Evolutionary conservation across 2,888 invertebrate species (phyloP), one percentile per base, ranked within the genome.

Genomic region (Noctua janthina): DNA sequence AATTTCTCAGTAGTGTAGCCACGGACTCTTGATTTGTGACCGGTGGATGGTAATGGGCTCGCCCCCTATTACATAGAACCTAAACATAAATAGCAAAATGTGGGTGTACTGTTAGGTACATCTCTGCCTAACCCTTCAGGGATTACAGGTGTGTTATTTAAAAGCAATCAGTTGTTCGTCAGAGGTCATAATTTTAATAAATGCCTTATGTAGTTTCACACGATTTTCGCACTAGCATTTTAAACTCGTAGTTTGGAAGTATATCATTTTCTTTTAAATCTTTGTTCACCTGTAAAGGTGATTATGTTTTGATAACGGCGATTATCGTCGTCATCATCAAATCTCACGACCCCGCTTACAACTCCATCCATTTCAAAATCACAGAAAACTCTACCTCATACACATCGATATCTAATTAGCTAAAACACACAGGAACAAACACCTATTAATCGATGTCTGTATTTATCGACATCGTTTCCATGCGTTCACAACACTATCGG

Each of bases 401-500:
- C 11, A 76, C 39, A 78, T 51, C 66, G 51, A 68, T 73, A 70
- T 66, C 76, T 88, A 74, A 88, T 88, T 67, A 80, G 39, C 78
- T 82, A 67, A 81, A 83, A 83, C 51, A 74, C 15, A 78, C 66
- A 66, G 51, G 43, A 78, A 76, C 79, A 76, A 69, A 74, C 77
- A 78, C 76, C 69, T 83, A 66, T 29, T 0, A 29, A 29, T 77
- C 81, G 59, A 76, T 70, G 35, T 62, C 64, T 51, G 54, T 78
- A 86, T 83, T 86, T 85, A 90, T 89, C 85, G 82, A 86, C 74
- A 67, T 75, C 74, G 62, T 56, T 71, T 20, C 71, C 82, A 86
- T 86, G 70, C 73, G 66, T 74, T 78, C 64, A 78, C 86, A 73
- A 70, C 87, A 88, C 89, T 92, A 93, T 92, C 91, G 79, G 79